Evolutionary conservation across 2,888 invertebrate species (phyloP).

Genomic region (Idaea biselata): DNA sequence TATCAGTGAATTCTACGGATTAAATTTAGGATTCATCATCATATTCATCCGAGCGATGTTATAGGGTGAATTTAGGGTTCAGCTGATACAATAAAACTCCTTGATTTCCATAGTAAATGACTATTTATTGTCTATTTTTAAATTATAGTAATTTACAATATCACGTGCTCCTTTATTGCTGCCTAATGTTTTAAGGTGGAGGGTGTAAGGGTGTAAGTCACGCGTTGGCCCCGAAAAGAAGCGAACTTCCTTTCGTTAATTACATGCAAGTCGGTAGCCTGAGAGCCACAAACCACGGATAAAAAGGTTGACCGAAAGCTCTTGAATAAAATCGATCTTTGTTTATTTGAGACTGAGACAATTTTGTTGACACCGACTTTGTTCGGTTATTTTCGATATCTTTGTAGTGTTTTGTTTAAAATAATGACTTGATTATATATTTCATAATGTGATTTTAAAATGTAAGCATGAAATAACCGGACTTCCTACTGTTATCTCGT

Average conservation of each 20-base stretch:
- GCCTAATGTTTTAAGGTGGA: conserved; percentile 52
- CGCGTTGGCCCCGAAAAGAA: conserved; percentile 64
- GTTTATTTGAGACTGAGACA: too few relatives aligned
- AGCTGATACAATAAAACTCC: conserved; percentile 16
- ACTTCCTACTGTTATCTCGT: too few relatives aligned
- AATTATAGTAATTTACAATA: conserved; percentile 45
- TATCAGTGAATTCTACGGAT: too few relatives aligned
- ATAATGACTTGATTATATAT: too few relatives aligned
- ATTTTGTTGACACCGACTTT: conserved; percentile 3
- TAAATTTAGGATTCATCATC: too few relatives aligned
- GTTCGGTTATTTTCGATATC: too few relatives aligned
- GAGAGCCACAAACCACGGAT: conserved; percentile 2
- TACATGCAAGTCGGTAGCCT: conserved; percentile 65
- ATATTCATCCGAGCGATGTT: too few relatives aligned
- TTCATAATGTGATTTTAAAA: too few relatives aligned
- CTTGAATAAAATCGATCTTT: neutral
- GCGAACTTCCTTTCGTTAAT: conserved; percentile 67
- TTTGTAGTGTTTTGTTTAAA: too few relatives aligned
- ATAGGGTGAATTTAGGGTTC: too few relatives aligned
- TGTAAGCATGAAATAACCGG: too few relatives aligned
- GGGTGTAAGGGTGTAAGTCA: conserved; percentile 65
- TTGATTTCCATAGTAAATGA: conserved; percentile 32
- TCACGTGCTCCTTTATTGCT: conserved; percentile 62
- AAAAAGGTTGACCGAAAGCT: neutral
- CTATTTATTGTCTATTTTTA: conserved; percentile 32